These are phyloP conservation scores for Entelurus aequoreus DNA, from an alignment of 2,113 vertebrate species.

Conservation along the genomic window DNA sequence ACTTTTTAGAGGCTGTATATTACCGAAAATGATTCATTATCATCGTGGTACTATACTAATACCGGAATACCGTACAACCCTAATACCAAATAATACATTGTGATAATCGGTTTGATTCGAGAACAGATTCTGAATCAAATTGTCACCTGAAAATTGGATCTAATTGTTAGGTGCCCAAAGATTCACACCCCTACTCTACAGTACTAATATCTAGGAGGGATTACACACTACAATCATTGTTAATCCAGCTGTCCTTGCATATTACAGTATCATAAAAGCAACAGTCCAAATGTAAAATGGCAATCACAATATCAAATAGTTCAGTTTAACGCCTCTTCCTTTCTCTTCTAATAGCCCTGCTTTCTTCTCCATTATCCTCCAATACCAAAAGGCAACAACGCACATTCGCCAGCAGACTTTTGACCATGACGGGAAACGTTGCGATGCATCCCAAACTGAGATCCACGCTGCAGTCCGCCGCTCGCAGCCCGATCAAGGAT, in stretches of 20 bases:
- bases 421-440: neutral
- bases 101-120: too few relatives aligned
- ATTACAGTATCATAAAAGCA: neutral
- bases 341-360: neutral
- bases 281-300: neutral
- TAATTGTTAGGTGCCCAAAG: too few relatives aligned
- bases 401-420: neutral
- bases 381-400: neutral
- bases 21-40: too few relatives aligned
- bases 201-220: neutral
- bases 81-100: too few relatives aligned
- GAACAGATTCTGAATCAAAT: too few relatives aligned
- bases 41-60: too few relatives aligned
- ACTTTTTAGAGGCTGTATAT: too few relatives aligned
- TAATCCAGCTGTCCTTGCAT: neutral
- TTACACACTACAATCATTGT: neutral
- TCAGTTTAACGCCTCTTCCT: neutral
- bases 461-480: neutral
- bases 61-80: too few relatives aligned
- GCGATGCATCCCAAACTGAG: neutral
- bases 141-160: too few relatives aligned
- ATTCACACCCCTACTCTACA: too few relatives aligned
- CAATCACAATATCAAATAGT: neutral
- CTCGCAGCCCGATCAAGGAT: neutral
- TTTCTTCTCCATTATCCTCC: neutral